Conservation (phyloP, 1,140 invertebrate genomes). For the Papilio polytes region DNA sequence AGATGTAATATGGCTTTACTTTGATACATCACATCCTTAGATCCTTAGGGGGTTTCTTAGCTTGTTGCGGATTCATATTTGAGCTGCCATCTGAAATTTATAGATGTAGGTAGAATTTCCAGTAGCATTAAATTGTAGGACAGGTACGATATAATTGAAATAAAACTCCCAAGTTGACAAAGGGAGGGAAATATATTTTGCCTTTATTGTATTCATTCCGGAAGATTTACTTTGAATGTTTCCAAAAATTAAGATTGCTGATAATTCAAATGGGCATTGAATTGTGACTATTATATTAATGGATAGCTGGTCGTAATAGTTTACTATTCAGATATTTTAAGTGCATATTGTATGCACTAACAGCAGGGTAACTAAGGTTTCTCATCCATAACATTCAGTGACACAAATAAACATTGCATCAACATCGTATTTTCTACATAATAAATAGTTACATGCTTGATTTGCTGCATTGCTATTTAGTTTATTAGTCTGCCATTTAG, state of each 20-base stretch:
- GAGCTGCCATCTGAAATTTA: slow-evolving; percentile 73
- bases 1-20: slow-evolving; percentile 46
- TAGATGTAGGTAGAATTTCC: slow-evolving; percentile 49
- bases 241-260: neutral
- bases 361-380: neutral
- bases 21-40: slow-evolving; percentile 61
- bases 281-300: neutral
- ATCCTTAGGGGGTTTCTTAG: slow-evolving; percentile 81
- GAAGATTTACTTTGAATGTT: neutral
- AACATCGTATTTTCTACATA: slow-evolving; percentile 25
- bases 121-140: slow-evolving; percentile 34
- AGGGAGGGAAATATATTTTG: neutral
- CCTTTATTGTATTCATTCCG: neutral
- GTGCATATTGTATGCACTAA: neutral
- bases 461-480: slow-evolving; percentile 34
- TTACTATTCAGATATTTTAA: neutral
- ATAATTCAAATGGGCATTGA: neutral
- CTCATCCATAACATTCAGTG: slow-evolving; percentile 11
- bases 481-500: slow-evolving; percentile 36
- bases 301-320: neutral
- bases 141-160: slow-evolving; percentile 34
- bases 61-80: slow-evolving; percentile 80
- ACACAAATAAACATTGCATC: slow-evolving; percentile 25
- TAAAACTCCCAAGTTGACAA: slow-evolving; percentile 24
- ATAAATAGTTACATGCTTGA: slow-evolving; percentile 38